Base-by-base conservation (phyloP, 2,113 vertebrate species). In the Dissostichus mawsoni region DNA sequence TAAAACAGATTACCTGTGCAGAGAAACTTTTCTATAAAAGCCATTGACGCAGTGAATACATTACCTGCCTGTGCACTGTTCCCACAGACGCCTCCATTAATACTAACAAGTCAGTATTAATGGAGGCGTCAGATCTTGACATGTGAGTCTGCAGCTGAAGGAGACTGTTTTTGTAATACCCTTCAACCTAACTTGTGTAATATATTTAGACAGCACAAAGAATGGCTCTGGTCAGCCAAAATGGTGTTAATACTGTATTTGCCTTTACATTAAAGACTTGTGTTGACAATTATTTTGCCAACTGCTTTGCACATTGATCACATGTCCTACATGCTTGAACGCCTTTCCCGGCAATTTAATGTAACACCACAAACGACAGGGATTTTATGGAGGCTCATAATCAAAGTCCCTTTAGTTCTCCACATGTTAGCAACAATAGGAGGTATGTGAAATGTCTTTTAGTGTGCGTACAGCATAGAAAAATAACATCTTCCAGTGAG, bases 41-140 rank as follows among this genome's bases (percentile, higher is more conserved):
- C 84, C 87, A 87, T 81, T 79, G 76, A 89, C 91, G 87, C 33
- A 0, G 72, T 71, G 83, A 91, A 92, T 83, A 72, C 86, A 93
- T 90, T 85, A 92, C 83, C 77, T 86, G 85, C 73, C 62, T 36
- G 69, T 71, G 59, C 53, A 50, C 77, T 82, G 74, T 85, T 90
- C 88, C 83, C 85, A 82, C 86, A 74, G 88, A 20, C 20, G 20
- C 20, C 20, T 20, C 20, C 20, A 20, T 20, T 20, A 20, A 20
- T 88, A 91, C 93, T 89, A 91, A 81, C 89, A 85, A 85, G 87
- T 80, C 79, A 63, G 85, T 79, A 83, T 87, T 92, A 91, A 92
- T 89, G 84, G 84, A 91, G 70, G 83, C 57, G 56, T 81, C 78
- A 73, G 76, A 78, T 86, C 80, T 76, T 75, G 90, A 87, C 86